A percentile compares a stretch with the other conserved stretches of the same genome.
These are phyloP conservation scores for Gobius niger DNA, from an alignment of 2,113 vertebrate species.

Conservation along the genomic window DNA sequence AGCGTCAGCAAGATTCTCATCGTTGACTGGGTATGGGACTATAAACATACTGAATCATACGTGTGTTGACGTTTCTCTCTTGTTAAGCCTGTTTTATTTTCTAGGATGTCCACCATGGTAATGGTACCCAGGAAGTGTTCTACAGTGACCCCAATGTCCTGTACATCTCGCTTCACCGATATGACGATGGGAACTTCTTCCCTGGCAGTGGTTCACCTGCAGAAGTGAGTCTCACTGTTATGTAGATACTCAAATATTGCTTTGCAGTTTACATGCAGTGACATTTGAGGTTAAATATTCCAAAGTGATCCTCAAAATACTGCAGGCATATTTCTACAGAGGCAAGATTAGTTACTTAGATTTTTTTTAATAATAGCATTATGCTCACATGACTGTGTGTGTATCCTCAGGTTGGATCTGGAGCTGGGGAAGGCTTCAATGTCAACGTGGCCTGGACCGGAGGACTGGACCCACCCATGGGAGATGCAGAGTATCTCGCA, in stretches of 20 bases:
- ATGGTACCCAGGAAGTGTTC: conserved; percentile 91
- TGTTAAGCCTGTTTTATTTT: not conserved
- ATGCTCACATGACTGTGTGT: not conserved
- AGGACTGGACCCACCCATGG: conserved; percentile 93
- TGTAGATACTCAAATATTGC: not conserved
- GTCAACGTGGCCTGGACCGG: conserved; percentile 93
- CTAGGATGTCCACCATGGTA: conserved; percentile 93
- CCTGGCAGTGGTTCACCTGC: conserved; percentile 87
- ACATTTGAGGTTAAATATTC: not conserved
- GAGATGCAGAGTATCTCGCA: conserved; percentile 92
- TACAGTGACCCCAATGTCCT: conserved; percentile 88
- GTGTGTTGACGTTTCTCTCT: not conserved
- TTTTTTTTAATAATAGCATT: no score
- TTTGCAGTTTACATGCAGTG: not conserved
- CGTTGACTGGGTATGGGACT: conserved; percentile 89
- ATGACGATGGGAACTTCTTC: conserved; percentile 91
- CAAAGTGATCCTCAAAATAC: no score
- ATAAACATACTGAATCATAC: not conserved
- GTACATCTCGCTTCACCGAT: conserved; percentile 91
- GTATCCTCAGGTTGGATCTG: conserved; percentile 83
- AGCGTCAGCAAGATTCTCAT: conserved; percentile 90
- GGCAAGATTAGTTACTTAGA: no score
- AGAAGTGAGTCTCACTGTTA: conserved; percentile 75
- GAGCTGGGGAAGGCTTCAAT: conserved; percentile 88
- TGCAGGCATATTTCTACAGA: no score